Evolutionary conservation across 1,140 invertebrate species (phyloP), one percentile per base, ranked within the genome.

Genomic region (Anoplophora glabripennis): DNA sequence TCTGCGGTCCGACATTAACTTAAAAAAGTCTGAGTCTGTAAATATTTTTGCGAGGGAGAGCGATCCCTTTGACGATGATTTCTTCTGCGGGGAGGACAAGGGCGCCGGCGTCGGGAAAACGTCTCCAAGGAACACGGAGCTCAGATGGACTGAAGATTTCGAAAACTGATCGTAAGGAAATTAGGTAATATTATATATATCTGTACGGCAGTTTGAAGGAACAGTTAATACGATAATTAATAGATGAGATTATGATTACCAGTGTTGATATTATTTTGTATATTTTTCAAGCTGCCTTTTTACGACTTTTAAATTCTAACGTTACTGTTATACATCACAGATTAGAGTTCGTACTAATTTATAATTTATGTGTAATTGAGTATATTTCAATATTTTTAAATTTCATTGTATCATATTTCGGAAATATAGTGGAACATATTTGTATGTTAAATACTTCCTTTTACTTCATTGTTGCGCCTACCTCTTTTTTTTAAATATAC

Each of bases 11-110:
- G 63, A 70, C 41, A 49, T 58, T 45, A 67, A 69, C 63, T 55
- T 76, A 17, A 89, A 88, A 66, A 93, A 93, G 74, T 92, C 90
- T 0, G 89, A 92, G 69, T 92, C 90, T 2, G 86, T 92, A 12
- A 93, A 92, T 72, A 93, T 93, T 63, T 93, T 93, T 75, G 84
- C 85, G 5, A 80, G 89, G 40, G 82, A 86, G 65, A 85, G 81
- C 68, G 91, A 93, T 79, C 91, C 91, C 4, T 93, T 93, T 73
- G 89, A 90, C 53, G 90, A 93, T 62, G 89, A 91, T 66, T 93
- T 93, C 75, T 92, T 90, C 83, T 77, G 77, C 18, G 61, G 61
- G 34, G 52, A 63, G n/a, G 48, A n/a, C n/a, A n/a, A 48, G n/a
- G 18, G 18, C 8, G 15, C 38, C 33, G 35, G 18, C 40, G 41